These are phyloP conservation scores for Mormoops blainvillei DNA, from an alignment of 2,113 vertebrate species.

Conservation along the genomic window DNA sequence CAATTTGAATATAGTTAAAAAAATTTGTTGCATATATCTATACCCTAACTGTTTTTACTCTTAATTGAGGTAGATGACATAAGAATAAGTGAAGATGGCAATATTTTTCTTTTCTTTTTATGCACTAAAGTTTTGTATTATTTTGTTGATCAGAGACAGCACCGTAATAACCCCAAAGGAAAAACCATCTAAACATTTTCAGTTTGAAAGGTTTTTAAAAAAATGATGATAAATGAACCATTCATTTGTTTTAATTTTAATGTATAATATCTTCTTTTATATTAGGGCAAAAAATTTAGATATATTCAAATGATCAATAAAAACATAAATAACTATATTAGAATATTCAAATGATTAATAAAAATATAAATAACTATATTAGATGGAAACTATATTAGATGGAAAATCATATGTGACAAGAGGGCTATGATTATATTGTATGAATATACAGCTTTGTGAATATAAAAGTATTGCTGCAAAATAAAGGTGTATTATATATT, in stretches of 20 bases:
- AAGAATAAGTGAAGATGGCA: background rate
- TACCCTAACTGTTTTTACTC: constrained; percentile 7
- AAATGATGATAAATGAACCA: constrained; percentile 55
- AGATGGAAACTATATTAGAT: too few relatives aligned
- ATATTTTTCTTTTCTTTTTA: background rate
- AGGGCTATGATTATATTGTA: background rate
- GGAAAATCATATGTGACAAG: constrained; percentile 24
- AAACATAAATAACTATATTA: constrained; percentile 43
- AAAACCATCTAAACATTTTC: constrained; percentile 55
- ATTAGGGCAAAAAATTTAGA: constrained; percentile 25
- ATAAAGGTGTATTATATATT: constrained; percentile 28
- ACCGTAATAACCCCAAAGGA: background rate
- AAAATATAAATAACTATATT: too few relatives aligned
- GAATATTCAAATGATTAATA: too few relatives aligned
- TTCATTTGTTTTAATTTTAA: constrained; percentile 48
- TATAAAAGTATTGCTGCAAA: constrained; percentile 11
- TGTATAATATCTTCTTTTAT: constrained; percentile 34
- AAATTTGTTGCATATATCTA: background rate
- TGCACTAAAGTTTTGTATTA: constrained; percentile 26
- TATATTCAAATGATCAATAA: constrained; percentile 44
- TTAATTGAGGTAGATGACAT: background rate
- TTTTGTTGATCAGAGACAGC: background rate
- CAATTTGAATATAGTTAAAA: constrained; percentile 53
- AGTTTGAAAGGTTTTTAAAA: constrained; percentile 47
- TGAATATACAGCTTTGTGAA: background rate